A percentile compares a stretch with the other conserved stretches of the same genome.
phyloP scores from a whole-genome alignment of 2,888 invertebrate genomes.

The Creontiades dilutus region DNA sequence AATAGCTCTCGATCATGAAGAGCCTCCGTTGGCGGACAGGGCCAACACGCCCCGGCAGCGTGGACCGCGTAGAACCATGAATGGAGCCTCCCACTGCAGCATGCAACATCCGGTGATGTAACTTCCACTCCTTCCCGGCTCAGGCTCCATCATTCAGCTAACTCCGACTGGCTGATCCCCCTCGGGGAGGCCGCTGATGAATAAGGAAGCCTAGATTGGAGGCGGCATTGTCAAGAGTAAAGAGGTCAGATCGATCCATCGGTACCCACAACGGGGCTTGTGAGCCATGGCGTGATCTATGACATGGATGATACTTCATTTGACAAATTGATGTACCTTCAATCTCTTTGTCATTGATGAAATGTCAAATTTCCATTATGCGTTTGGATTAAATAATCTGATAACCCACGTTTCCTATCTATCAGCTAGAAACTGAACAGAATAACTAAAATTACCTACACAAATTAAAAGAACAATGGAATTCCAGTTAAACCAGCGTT shows the following conservation, averaged over 20 bases:
- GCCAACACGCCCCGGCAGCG: constrained; percentile 37
- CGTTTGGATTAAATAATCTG: too few relatives aligned
- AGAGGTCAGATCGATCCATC: not conserved
- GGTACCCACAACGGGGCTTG: too few relatives aligned
- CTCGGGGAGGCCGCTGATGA: not conserved
- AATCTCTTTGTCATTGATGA: too few relatives aligned
- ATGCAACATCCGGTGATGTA: constrained; percentile 51
- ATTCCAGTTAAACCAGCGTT: too few relatives aligned
- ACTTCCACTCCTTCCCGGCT: not conserved
- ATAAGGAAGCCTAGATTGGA: constrained; percentile 49
- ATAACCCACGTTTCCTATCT: too few relatives aligned
- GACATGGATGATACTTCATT: too few relatives aligned
- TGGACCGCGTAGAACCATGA: constrained; percentile 28
- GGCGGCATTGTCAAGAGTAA: constrained; percentile 33
- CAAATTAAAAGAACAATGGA: too few relatives aligned
- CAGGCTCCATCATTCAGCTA: constrained; percentile 21
- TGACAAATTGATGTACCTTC: too few relatives aligned
- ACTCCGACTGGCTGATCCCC: constrained; percentile 12
- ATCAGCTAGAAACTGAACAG: too few relatives aligned
- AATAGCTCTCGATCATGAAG: constrained; percentile 37
- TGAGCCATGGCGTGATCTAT: too few relatives aligned
- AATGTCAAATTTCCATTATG: too few relatives aligned
- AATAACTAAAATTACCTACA: too few relatives aligned
- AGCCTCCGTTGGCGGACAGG: constrained; percentile 34
- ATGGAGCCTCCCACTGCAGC: constrained; percentile 49